phyloP scores from a whole-genome alignment of 2,888 invertebrate species.

The Gymnosoma rotundatum region DNA sequence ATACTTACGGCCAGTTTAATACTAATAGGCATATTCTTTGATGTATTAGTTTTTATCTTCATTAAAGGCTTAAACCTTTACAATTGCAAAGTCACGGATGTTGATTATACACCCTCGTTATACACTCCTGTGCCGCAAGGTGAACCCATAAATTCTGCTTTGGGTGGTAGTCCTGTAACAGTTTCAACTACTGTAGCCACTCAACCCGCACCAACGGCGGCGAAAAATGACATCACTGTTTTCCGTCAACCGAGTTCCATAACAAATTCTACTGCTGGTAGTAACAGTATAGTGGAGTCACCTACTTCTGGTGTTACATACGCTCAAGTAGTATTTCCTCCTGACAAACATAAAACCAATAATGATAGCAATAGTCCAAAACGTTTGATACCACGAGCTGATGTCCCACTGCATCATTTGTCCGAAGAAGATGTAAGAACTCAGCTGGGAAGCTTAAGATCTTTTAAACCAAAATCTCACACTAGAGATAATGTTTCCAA shows the following conservation, averaged over 20 bases:
- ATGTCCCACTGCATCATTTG: constrained; percentile 79
- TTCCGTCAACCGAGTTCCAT: constrained; percentile 78
- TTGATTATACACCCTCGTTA: constrained; percentile 80
- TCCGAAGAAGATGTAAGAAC: constrained; percentile 79
- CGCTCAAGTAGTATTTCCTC: constrained; percentile 80
- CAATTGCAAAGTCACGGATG: constrained; percentile 81
- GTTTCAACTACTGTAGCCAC: constrained; percentile 71
- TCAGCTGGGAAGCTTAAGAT: constrained; percentile 77
- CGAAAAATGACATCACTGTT: constrained; percentile 71
- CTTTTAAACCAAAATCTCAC: constrained; percentile 74
- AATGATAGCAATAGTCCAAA: constrained; percentile 77
- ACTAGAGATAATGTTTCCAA: constrained; percentile 5
- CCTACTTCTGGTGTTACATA: constrained; percentile 76
- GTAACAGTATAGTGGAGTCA: constrained; percentile 74
- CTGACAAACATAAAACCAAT: constrained; percentile 75
- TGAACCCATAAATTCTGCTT: constrained; percentile 63
- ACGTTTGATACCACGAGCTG: constrained; percentile 77
- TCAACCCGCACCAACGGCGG: constrained; percentile 41
- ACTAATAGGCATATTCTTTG: constrained; percentile 81
- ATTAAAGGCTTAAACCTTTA: constrained; percentile 80
- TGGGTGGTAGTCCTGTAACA: constrained; percentile 75
- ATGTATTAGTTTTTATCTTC: constrained; percentile 82
- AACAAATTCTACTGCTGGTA: constrained; percentile 77
- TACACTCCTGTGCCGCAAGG: constrained; percentile 77
- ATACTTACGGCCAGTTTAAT: constrained; percentile 83